These are phyloP conservation scores for Drosophila dives DNA, from an alignment of 2,888 invertebrate species.

Conservation along the genomic window DNA sequence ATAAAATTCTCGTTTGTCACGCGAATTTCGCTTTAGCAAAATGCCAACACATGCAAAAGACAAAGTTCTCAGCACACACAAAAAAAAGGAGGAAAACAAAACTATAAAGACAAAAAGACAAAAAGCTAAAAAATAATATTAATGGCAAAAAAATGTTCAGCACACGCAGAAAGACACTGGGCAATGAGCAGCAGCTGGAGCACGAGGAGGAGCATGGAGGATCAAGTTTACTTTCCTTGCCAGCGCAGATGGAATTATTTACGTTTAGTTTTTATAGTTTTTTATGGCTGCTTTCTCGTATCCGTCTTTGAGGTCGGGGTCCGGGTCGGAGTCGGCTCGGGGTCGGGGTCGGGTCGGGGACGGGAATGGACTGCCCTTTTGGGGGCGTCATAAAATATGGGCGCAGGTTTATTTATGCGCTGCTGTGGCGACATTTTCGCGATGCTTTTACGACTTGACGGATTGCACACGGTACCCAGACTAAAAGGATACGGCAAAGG, in stretches of 20 bases:
- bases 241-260: constrained; percentile 79
- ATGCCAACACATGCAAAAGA: constrained; percentile 81
- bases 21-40: constrained; percentile 80
- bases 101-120: constrained; percentile 42
- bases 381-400: constrained; percentile 76
- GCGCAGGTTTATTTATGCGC: constrained; percentile 80
- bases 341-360: not conserved
- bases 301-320: constrained; percentile 14
- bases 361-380: not conserved
- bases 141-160: constrained; percentile 63
- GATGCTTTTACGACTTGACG: constrained; percentile 75
- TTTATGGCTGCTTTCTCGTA: constrained; percentile 63
- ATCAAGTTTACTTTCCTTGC: constrained; percentile 61
- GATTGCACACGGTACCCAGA: constrained; percentile 55
- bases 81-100: constrained; percentile 30
- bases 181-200: not conserved
- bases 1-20: constrained; percentile 85
- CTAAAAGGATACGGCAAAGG: constrained; percentile 26
- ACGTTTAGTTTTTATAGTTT: constrained; percentile 83
- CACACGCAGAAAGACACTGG: constrained; percentile 31
- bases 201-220: constrained; percentile 7
- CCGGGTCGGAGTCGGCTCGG: not conserved
- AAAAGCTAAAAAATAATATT: constrained; percentile 69
- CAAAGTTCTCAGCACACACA: constrained; percentile 64
- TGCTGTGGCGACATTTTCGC: constrained; percentile 70